A percentile compares a stretch with the other conserved stretches of the same genome.
Evolutionary conservation across 2,113 vertebrate species (phyloP).

Genomic region (Indicator maculatus): DNA sequence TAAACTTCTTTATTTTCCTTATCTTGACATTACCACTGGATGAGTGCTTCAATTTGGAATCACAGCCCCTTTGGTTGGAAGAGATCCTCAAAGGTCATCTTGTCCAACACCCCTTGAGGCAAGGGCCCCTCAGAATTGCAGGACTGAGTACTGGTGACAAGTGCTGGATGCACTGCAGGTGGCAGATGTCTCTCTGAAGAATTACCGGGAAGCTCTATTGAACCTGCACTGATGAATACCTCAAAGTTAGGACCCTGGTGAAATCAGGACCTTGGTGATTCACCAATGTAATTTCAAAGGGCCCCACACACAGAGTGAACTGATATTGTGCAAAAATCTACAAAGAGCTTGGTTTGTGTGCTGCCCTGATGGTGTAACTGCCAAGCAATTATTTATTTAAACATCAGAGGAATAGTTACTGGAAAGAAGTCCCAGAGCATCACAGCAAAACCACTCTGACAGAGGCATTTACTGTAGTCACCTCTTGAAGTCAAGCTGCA

Average conservation of each 20-base stretch:
- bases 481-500: background rate
- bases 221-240: background rate
- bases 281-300: background rate
- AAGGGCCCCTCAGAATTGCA: background rate
- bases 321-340: background rate
- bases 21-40: background rate
- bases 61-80: no score
- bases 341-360: background rate
- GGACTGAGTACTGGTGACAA: background rate
- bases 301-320: background rate
- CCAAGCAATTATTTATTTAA: constrained; percentile 21
- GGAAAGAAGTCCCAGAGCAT: background rate
- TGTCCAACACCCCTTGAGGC: background rate
- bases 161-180: background rate
- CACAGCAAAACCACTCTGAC: background rate
- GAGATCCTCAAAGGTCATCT: no score
- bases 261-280: background rate
- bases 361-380: background rate
- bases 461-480: background rate
- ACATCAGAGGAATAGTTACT: background rate
- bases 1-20: background rate
- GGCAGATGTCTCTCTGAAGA: background rate
- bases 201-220: background rate
- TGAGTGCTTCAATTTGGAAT: background rate
- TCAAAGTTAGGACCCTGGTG: background rate